Conservation (phyloP, 2,888 invertebrate species). For the Acanthosepion lycidas region DNA sequence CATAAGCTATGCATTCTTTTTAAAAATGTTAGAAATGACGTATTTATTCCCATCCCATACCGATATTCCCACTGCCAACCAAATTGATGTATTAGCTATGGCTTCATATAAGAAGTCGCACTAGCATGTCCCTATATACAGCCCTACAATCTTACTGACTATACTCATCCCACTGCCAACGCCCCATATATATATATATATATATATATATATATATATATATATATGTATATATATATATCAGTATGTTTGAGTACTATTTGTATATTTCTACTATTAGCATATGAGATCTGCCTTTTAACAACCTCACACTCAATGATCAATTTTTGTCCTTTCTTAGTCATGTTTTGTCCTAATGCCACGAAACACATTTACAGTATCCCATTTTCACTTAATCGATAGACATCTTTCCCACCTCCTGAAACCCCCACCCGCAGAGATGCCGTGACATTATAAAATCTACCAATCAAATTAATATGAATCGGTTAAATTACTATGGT, state of each 20-base stretch:
- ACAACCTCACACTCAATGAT: neutral
- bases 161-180: neutral
- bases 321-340: neutral
- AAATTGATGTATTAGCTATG: neutral
- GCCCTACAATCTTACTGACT: neutral
- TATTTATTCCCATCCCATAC: neutral
- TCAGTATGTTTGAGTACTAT: neutral
- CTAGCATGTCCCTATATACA: neutral
- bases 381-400: neutral
- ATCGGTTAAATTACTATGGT: neutral
- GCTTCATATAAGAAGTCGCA: neutral
- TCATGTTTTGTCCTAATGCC: neutral
- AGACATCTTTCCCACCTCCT: neutral
- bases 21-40: neutral
- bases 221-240: neutral
- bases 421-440: neutral
- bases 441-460: neutral
- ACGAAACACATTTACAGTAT: neutral
- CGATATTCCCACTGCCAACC: conserved; percentile 22
- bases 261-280: neutral
- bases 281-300: neutral
- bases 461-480: neutral
- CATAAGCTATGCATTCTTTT: conserved; percentile 10
- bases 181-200: neutral
- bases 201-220: neutral